Base-by-base conservation (phyloP, 2,113 vertebrate genomes). In the Bungarus multicinctus region DNA sequence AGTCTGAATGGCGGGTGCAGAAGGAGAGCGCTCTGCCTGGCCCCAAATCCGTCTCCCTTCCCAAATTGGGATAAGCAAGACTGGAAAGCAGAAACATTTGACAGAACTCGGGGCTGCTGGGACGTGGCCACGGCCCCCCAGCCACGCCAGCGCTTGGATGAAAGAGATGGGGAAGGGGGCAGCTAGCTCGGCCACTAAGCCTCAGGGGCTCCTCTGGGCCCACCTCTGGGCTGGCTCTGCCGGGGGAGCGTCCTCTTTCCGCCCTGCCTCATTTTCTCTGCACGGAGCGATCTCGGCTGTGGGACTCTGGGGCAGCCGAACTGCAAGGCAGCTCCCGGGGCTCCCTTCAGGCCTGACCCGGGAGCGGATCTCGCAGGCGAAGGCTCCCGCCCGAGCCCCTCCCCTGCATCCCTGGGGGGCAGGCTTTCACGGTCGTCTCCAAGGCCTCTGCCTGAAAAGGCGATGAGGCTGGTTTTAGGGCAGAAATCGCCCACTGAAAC, bases 361-460 rank as follows among this genome's bases (percentile, higher is more conserved):
- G 4, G 47, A 47, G 47, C 1, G 10, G 27, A 18, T 74, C 8
- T 3, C 4, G 4, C 64, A 12, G 22, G 3, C 6, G 50, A 16
- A 7, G 9, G 58, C 58, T 25, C 25, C 25, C 3, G 7, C 57
- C 47, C 20, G 4, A 0, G 3, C 52, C 30, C 58, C 69, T 1
- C 4, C 23, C 47, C n/a, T 22, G 43, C 43, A 64, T n/a, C 69
- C 22, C 85, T 0, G 1, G 60, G 92, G 0, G 0, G 58, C 30
- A n/a, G 4, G 4, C 43, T n/a, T n/a, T 0, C 0, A 45, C 27
- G 12, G 12, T 2, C 1, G 2, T 34, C 18, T 14, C 27, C 88
- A 0, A 20, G 81, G 90, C 30, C 58, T 90, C 22, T 52, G 30
- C 53, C 39, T 69, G 25, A 52, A 87, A n/a, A 30, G 43, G 0